Base-by-base conservation (phyloP, 2,888 invertebrate genomes). In the Hypsopygia costalis region DNA sequence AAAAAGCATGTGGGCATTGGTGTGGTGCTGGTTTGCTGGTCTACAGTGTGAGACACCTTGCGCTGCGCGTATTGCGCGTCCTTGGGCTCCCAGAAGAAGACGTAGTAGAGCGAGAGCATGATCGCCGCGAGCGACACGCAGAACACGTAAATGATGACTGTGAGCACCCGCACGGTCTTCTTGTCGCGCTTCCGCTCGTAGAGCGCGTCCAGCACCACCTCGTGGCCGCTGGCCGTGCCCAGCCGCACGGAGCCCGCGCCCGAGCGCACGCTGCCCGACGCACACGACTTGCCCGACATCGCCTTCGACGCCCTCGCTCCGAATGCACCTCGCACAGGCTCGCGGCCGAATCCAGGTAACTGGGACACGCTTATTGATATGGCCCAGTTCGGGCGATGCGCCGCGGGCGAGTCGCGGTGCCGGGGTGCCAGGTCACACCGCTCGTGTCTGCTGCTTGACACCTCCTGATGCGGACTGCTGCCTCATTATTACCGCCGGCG, bases 71-170 rank as follows among this genome's bases (percentile, higher is more conserved):
- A 81, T 41, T 81, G 86, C 71, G 87, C 81, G 64, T 86, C 89
- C 80, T 86, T 92, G 11, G 97, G 97, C 80, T 96, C 94, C 97
- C 98, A 98, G 75, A 98, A 92, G 86, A 97, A 95, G 62, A 96
- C 94, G 89, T 98, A 98, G 90, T 98, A 98, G 37, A 97, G 91
- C 8, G 97, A 97, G 52, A 98, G 91, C 90, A 97, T 95, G 64
- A 97, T 97, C 37, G 97, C 98, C 11, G 97, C 97, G 67, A 97
- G 90, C 32, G 97, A 98, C 58, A 98, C 98, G 75, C 96, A 95
- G 79, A 98, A 94, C 55, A 98, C 94, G 87, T 98, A 98, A 38
- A 97, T 95, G 63, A 97, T 92, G 55, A 98, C 98, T 11, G 98
- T 98, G 66, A 98, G 91, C 59, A 98, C 95, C 52, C 97, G 92